Percentiles rank a stretch among this genome's conserved stretches.
Conservation (phyloP, 1,140 invertebrate genomes). For the Apocrypta bakeri region DNA sequence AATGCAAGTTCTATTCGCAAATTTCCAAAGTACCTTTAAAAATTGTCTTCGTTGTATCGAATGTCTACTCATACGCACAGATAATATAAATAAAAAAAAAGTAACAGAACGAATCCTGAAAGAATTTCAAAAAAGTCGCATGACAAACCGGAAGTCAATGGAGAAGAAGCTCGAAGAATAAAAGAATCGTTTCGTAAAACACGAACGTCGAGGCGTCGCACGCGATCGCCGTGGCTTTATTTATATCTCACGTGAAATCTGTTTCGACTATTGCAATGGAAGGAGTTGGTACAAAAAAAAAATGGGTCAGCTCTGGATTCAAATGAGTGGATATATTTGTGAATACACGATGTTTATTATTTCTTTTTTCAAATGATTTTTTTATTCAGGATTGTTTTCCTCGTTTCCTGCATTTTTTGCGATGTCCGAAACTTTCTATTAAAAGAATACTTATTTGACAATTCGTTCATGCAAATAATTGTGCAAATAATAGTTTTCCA, state of each 20-base stretch:
- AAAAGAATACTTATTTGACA: neutral
- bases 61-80: too few species aligned
- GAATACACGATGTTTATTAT: neutral
- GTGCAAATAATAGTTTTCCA: too few species aligned
- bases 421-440: constrained; percentile 1
- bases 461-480: too few species aligned
- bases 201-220: neutral
- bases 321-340: too few species aligned
- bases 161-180: neutral
- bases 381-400: constrained; percentile 17
- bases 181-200: neutral
- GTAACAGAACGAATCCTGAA: too few species aligned
- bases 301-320: neutral
- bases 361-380: neutral
- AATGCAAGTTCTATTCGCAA: too few species aligned
- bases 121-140: too few species aligned
- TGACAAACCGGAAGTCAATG: too few species aligned
- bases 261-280: constrained; percentile 28
- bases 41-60: too few species aligned
- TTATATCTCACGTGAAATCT: constrained; percentile 28
- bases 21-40: too few species aligned
- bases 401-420: neutral
- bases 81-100: too few species aligned
- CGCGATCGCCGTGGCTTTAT: neutral
- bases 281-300: neutral